phyloP scores from a whole-genome alignment of 2,797 vertebrate genomes.

The Hephaestus fuliginosus region DNA sequence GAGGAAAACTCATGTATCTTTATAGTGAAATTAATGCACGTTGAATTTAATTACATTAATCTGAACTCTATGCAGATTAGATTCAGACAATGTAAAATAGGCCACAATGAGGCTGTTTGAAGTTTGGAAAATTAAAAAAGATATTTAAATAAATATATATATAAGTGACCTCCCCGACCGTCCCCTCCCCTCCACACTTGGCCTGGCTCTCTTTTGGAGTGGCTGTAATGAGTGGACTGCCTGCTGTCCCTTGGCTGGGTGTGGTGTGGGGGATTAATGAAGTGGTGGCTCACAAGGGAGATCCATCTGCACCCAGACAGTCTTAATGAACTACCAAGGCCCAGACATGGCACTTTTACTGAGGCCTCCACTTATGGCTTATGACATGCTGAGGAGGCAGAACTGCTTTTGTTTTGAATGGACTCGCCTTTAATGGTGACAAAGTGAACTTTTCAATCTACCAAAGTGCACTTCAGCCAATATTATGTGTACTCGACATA shows the following conservation, averaged over 20 bases:
- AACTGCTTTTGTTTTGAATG: conserved; percentile 70
- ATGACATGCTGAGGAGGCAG: conserved; percentile 79
- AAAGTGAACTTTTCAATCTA: conserved; percentile 81
- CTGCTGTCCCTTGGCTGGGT: conserved; percentile 45
- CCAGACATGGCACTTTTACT: conserved; percentile 62
- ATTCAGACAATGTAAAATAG: conserved; percentile 45
- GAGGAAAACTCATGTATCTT: conserved; percentile 47
- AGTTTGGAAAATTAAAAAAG: conserved; percentile 27
- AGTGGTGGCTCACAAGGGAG: conserved; percentile 58
- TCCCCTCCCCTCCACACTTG: neutral
- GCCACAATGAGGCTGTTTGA: conserved; percentile 20
- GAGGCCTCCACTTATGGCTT: conserved; percentile 65
- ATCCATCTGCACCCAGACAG: conserved; percentile 74
- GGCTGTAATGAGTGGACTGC: conserved; percentile 54
- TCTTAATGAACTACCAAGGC: conserved; percentile 72
- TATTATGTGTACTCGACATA: conserved; percentile 31
- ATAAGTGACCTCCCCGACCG: too few species aligned
- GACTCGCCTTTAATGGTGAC: conserved; percentile 68
- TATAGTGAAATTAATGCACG: conserved; percentile 42
- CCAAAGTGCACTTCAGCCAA: conserved; percentile 74
- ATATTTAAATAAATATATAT: conserved; percentile 21
- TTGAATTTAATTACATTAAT: conserved; percentile 58
- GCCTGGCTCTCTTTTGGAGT: conserved; percentile 14
- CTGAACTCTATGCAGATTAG: conserved; percentile 45
- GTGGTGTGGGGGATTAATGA: conserved; percentile 73